Conservation (phyloP, 2,797 vertebrate genomes). For the Euphonia xanthogaster region DNA sequence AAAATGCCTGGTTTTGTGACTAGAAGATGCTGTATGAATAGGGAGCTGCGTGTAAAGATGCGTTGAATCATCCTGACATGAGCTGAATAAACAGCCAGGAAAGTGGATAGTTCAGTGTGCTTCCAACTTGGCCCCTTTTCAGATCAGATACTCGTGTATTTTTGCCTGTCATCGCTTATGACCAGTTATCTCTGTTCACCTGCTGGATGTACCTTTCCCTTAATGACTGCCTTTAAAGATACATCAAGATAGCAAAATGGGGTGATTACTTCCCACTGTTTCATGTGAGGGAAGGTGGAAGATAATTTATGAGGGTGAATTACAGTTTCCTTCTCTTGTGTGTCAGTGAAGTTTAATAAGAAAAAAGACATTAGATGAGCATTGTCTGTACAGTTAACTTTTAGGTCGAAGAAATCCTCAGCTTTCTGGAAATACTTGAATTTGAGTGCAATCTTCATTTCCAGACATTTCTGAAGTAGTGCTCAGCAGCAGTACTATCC, state of each 20-base stretch:
- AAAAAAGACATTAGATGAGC: neutral
- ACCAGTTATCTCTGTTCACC: conserved; percentile 50
- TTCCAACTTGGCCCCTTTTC: conserved; percentile 41
- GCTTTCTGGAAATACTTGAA: neutral
- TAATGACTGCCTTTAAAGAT: conserved; percentile 29
- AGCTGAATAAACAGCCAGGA: conserved; percentile 39
- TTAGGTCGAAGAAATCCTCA: neutral
- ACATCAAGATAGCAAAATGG: conserved; percentile 22
- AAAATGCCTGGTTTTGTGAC: conserved; percentile 57
- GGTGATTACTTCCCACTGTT: conserved; percentile 29
- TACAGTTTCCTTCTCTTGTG: neutral
- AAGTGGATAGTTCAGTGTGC: neutral
- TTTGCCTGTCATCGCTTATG: conserved; percentile 20
- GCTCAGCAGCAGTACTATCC: neutral
- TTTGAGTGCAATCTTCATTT: neutral
- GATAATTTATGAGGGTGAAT: neutral
- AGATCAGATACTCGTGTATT: conserved; percentile 27
- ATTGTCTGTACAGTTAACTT: neutral
- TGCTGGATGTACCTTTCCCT: neutral
- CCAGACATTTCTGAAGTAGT: neutral
- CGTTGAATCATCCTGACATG: conserved; percentile 50
- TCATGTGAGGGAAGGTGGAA: neutral
- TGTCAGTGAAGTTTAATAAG: neutral
- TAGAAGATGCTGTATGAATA: conserved; percentile 48
- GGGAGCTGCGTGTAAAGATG: conserved; percentile 27